A percentile compares a stretch with the other conserved stretches of the same genome.
Evolutionary conservation across 1,140 invertebrate genomes (phyloP).

Genomic region (Drosophila takahashii): DNA sequence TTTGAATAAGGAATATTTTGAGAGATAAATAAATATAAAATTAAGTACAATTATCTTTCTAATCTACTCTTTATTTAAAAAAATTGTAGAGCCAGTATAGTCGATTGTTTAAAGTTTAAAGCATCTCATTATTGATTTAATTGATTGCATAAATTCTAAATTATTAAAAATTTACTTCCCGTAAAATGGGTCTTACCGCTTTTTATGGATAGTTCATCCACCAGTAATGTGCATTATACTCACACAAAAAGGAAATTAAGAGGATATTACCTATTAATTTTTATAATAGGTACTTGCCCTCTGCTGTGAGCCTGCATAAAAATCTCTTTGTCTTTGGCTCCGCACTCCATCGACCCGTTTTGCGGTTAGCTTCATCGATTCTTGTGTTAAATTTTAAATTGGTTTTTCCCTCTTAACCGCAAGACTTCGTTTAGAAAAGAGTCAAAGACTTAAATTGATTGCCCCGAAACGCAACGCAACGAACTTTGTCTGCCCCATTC

Average conservation of each 20-base stretch:
- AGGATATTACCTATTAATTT: constrained; percentile 12
- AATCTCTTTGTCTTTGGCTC: constrained; percentile 16
- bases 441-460: constrained; percentile 54
- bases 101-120: too few relatives aligned
- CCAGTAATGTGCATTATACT: not conserved
- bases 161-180: not conserved
- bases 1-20: too few relatives aligned
- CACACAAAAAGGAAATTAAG: not conserved
- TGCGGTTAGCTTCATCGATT: constrained; percentile 57
- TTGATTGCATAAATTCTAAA: not conserved
- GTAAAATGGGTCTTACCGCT: too few relatives aligned
- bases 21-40: too few relatives aligned
- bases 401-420: constrained; percentile 56
- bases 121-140: too few relatives aligned
- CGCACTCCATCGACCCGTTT: not conserved
- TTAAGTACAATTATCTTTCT: too few relatives aligned
- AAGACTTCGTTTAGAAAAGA: constrained; percentile 42
- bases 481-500: constrained; percentile 20
- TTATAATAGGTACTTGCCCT: constrained; percentile 10
- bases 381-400: constrained; percentile 74
- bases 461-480: constrained; percentile 19
- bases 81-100: too few relatives aligned
- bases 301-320: constrained; percentile 12
- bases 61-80: too few relatives aligned
- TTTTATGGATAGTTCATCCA: not conserved